Evolutionary conservation across 37 sponge, comb jelly and placozoan genomes (phyloP).

Genomic region (Tethya wilhelma): DNA sequence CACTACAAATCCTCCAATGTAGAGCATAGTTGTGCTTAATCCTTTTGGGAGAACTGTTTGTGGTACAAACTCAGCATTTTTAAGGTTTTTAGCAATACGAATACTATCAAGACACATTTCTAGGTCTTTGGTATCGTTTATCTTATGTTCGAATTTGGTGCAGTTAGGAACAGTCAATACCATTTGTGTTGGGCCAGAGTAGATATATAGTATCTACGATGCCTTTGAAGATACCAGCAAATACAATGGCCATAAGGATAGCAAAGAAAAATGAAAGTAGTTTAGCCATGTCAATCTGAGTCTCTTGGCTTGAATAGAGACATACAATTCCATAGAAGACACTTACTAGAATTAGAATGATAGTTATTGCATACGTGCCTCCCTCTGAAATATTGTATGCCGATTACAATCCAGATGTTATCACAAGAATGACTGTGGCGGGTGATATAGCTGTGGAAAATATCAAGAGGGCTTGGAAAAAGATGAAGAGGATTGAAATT

Average conservation of each 20-base stretch:
- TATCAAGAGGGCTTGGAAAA: slow-evolving; percentile 73
- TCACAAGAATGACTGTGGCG: slow-evolving; percentile 80
- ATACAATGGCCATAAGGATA: slow-evolving; percentile 63
- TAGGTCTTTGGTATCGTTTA: neutral
- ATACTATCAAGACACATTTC: slow-evolving; percentile 12
- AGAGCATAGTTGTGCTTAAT: slow-evolving; percentile 36
- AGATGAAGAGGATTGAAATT: slow-evolving; percentile 65
- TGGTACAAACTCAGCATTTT: too few species aligned
- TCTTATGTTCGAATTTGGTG: neutral
- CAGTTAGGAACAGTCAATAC: neutral
- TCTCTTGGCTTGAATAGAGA: slow-evolving; percentile 40
- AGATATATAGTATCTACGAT: neutral
- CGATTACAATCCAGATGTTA: slow-evolving; percentile 60
- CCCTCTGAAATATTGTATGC: slow-evolving; percentile 3
- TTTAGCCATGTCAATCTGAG: slow-evolving; percentile 68
- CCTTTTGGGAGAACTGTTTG: too few species aligned
- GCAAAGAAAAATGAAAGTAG: slow-evolving; percentile 73
- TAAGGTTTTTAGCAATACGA: too few species aligned
- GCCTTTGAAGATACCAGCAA: slow-evolving; percentile 61
- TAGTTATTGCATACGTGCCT: neutral
- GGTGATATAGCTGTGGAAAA: slow-evolving; percentile 81
- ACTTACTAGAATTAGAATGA: slow-evolving; percentile 16
- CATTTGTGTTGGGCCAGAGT: neutral
- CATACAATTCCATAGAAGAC: slow-evolving; percentile 63
- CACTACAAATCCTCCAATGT: slow-evolving; percentile 48